Conservation (phyloP, 2,797 vertebrate species). For the Paramormyrops hopkinsi region DNA sequence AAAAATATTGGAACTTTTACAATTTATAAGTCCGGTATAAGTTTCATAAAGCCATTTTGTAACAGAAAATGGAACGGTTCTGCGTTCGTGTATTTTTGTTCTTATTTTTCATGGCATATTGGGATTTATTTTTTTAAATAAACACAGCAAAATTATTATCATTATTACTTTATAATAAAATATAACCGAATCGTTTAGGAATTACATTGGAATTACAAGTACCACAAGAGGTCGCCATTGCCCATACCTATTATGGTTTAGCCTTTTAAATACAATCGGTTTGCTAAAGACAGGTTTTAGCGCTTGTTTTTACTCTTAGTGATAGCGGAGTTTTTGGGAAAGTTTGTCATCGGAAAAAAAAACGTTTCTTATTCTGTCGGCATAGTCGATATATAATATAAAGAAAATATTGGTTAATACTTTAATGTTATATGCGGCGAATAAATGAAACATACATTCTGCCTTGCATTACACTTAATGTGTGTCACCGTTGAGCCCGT, state of each 20-base stretch:
- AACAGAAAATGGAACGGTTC: background rate
- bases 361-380: background rate
- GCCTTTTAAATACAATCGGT: background rate
- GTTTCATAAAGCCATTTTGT: background rate
- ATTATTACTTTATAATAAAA: background rate
- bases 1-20: background rate
- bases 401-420: background rate
- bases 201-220: background rate
- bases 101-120: background rate
- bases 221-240: slow-evolving; percentile 4
- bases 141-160: background rate
- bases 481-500: background rate
- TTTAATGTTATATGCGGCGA: background rate
- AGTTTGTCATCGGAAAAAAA: background rate
- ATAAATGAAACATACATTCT: background rate
- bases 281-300: background rate
- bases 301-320: background rate
- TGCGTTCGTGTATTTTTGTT: background rate
- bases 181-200: background rate
- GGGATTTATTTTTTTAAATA: background rate
- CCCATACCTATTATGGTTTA: background rate
- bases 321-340: background rate
- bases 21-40: background rate
- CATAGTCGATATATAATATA: background rate
- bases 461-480: background rate